Base-by-base conservation (phyloP, 2,113 vertebrate genomes). In the Pycnonotus jocosus region DNA sequence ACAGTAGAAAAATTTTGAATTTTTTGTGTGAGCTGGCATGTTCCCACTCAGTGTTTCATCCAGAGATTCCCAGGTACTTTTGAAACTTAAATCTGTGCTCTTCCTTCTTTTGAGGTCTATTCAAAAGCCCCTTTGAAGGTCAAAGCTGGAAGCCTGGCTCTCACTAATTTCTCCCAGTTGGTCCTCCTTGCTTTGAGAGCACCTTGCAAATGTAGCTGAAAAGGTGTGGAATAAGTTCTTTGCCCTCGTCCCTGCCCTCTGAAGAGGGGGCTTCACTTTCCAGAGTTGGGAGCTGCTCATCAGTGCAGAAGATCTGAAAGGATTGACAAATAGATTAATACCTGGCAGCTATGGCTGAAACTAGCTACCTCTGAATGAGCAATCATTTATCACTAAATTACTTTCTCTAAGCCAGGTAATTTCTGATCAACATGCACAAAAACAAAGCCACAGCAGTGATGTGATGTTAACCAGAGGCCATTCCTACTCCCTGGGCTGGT, bases 371-470 rank as follows among this genome's bases (percentile, higher is more conserved):
- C 89, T 94, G 96, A 98, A 95, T 1, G 14, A 95, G 95, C 97
- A 96, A 95, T 96, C 91, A 97, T 97, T 98, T 98, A 96, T 96
- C 96, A 97, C 86, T 97, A 97, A 98, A 97, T 98, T 97, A 95
- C 97, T 97, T 98, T 96, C 86, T 97, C 91, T 96, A 95, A 97
- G 94, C 86, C 81, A 94, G 85, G 95, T 97, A 97, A 97, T 97
- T 97, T 98, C 90, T 98, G 98, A 98, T 98, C 96, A 97, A 95
- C 96, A 95, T 95, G 86, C 96, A 95, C 85, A 94, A 96, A 94
- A 93, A 90, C 87, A 96, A 90, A 93, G 82, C 68, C 82, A 78
- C 24, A 19, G 40, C 81, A 76, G 86, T 74, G 92, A 77, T 91
- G 84, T 5, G 70, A 66, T 96, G 86, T 96, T 97, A 96, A 96